Conservation (phyloP, 2,888 invertebrate genomes). For the Synergus itoensis region DNA sequence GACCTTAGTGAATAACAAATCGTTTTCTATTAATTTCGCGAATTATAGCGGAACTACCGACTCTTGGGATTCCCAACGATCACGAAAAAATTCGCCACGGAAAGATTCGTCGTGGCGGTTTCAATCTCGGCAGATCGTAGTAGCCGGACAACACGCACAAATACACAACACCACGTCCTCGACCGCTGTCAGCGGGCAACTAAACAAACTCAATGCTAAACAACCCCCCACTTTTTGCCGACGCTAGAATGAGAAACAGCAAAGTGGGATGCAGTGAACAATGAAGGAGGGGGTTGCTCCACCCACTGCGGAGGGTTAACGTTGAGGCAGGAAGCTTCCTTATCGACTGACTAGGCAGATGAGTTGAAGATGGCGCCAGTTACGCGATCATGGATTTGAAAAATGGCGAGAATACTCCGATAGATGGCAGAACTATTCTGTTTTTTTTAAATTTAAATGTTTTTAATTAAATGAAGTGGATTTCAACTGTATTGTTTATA, state of each 20-base stretch:
- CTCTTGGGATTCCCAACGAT: constrained; percentile 39
- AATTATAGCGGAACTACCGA: not conserved
- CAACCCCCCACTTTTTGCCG: constrained; percentile 69
- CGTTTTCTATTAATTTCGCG: not conserved
- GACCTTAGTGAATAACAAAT: not conserved
- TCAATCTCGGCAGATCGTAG: not conserved
- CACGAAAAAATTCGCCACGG: constrained; percentile 32
- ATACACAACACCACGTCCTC: constrained; percentile 66
- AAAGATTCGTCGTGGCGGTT: constrained; percentile 37
- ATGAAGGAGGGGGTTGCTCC: not conserved
- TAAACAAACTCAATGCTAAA: constrained; percentile 73
- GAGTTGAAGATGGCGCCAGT: not conserved
- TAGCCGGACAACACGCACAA: constrained; percentile 51
- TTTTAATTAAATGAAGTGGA: not conserved
- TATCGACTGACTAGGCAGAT: not conserved
- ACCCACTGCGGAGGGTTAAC: constrained; percentile 1
- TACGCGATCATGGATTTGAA: not conserved
- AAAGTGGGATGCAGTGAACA: not conserved
- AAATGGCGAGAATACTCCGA: not conserved
- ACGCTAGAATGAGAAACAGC: constrained; percentile 48
- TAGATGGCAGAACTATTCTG: not conserved
- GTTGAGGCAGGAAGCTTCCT: not conserved
- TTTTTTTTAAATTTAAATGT: not conserved
- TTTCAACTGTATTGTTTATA: too few relatives aligned
- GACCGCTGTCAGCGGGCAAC: constrained; percentile 77